Evolutionary conservation across 2,113 vertebrate genomes (phyloP).

Genomic region (Corythaixoides concolor): DNA sequence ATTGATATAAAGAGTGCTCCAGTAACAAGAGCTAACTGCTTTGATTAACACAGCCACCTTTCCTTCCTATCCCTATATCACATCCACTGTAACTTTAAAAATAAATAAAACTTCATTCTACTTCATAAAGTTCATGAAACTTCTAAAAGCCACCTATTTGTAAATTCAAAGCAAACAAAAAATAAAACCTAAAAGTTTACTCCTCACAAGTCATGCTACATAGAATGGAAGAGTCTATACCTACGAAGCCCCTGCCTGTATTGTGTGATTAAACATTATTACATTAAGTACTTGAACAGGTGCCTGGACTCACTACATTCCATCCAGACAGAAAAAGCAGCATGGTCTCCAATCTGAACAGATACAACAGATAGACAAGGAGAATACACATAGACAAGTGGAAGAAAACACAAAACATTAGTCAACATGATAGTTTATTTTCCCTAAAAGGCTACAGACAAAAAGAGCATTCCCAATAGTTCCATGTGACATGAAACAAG

Average conservation of each 20-base stretch:
- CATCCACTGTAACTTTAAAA: neutral
- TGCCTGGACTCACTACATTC: neutral
- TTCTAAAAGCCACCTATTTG: neutral
- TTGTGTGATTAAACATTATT: neutral
- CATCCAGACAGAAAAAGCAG: neutral
- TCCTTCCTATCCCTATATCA: neutral
- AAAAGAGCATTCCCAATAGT: neutral
- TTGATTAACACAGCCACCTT: neutral
- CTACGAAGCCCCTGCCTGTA: neutral
- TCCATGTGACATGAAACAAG: neutral
- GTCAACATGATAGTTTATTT: neutral
- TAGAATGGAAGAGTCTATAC: neutral
- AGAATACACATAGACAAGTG: neutral
- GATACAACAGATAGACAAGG: rapidly evolving
- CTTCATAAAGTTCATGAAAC: neutral
- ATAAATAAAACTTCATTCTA: neutral
- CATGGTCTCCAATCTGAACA: rapidly evolving
- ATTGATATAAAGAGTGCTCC: slow-evolving; percentile 32
- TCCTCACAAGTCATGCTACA: neutral
- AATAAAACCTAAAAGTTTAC: neutral
- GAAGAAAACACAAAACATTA: neutral
- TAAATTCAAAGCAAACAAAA: neutral
- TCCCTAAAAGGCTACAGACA: neutral
- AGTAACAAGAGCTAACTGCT: slow-evolving; percentile 16
- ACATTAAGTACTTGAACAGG: neutral